Conservation (phyloP, 2,113 vertebrate genomes). For the Pelecanoides urinatrix region DNA sequence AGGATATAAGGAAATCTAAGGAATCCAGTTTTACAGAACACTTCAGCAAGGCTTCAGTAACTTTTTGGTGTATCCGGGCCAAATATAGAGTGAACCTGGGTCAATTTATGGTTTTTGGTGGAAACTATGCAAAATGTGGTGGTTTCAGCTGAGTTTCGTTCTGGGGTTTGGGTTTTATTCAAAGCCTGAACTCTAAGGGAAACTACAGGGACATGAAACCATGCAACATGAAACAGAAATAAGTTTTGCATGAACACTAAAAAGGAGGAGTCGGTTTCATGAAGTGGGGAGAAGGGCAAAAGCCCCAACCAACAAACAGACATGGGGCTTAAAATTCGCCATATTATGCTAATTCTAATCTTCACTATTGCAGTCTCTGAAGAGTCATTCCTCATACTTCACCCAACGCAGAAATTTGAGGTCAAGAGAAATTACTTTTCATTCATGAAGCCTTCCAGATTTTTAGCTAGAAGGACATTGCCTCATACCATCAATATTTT, state of each 20-base stretch:
- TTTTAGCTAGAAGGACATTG: not conserved
- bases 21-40: not conserved
- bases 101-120: not conserved
- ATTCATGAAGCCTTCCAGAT: not conserved
- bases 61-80: not conserved
- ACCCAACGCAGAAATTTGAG: not conserved
- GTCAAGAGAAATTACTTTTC: not conserved
- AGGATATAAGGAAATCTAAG: not conserved
- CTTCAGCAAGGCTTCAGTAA: not conserved
- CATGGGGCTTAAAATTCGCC: not conserved
- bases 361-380: not conserved
- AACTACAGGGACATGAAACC: not conserved
- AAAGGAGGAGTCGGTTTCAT: not conserved
- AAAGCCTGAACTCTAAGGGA: not conserved
- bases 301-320: not conserved
- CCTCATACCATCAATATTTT: constrained; percentile 17
- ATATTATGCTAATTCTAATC: not conserved
- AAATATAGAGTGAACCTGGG: not conserved
- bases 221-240: not conserved
- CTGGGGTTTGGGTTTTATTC: not conserved
- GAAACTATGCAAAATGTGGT: constrained; percentile 47
- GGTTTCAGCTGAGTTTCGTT: constrained; percentile 23
- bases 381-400: not conserved
- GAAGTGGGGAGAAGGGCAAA: not conserved
- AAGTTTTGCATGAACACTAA: constrained; percentile 2